Conservation (phyloP, 1,140 invertebrate species). For the Elysia chlorotica region DNA sequence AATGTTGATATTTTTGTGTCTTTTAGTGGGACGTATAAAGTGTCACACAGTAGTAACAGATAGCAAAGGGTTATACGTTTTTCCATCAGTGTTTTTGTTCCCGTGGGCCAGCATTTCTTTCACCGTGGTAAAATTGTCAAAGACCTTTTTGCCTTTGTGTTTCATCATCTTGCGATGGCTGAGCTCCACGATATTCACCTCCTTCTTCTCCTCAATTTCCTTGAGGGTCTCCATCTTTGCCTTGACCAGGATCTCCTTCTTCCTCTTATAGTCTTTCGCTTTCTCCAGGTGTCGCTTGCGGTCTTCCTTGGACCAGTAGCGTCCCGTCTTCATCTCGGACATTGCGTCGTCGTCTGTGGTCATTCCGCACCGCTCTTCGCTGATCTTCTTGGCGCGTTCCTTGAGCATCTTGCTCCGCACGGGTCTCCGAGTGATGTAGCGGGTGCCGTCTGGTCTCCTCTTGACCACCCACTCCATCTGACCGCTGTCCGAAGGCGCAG, state of each 20-base stretch:
- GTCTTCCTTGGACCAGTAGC: constrained; percentile 82
- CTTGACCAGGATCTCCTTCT: constrained; percentile 54
- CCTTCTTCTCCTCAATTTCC: constrained; percentile 55
- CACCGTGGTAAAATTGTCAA: constrained; percentile 66
- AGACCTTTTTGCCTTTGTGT: constrained; percentile 61
- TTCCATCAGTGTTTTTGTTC: constrained; percentile 51
- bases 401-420: constrained; percentile 73
- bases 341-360: constrained; percentile 84
- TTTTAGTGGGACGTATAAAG: too few species aligned
- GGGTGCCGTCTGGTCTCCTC: constrained; percentile 75
- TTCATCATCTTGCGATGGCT: constrained; percentile 65
- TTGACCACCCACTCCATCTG: constrained; percentile 83
- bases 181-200: constrained; percentile 62
- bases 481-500: constrained; percentile 42
- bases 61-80: constrained; percentile 55
- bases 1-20: neutral
- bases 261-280: constrained; percentile 69
- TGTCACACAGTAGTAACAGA: constrained; percentile 61
- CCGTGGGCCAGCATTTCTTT: constrained; percentile 65
- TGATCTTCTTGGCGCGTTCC: constrained; percentile 73
- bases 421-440: constrained; percentile 78
- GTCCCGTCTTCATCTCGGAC: constrained; percentile 80
- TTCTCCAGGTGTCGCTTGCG: constrained; percentile 76
- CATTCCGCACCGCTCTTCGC: constrained; percentile 73
- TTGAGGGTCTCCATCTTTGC: constrained; percentile 60